These are phyloP conservation scores for Octonoba sinensis DNA, from an alignment of 2,888 invertebrate species.

Conservation along the genomic window DNA sequence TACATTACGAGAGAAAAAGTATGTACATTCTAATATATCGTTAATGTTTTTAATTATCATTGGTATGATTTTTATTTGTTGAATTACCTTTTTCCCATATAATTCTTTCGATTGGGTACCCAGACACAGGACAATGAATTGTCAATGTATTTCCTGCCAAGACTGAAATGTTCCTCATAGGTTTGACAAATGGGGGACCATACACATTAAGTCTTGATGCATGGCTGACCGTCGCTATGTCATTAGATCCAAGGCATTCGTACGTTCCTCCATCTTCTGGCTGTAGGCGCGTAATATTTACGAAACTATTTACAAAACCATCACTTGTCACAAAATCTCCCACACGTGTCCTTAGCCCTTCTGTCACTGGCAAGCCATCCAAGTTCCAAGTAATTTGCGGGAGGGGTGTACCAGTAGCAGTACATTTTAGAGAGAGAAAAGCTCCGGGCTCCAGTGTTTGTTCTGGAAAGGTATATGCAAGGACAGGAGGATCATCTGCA, in stretches of 20 bases:
- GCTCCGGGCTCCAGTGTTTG: slow-evolving; percentile 66
- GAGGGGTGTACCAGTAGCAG: slow-evolving; percentile 67
- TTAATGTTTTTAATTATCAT: too few relatives aligned
- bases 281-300: slow-evolving; percentile 66
- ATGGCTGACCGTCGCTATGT: slow-evolving; percentile 58
- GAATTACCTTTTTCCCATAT: slow-evolving; percentile 71
- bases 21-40: too few relatives aligned
- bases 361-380: slow-evolving; percentile 69
- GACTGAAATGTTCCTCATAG: slow-evolving; percentile 93
- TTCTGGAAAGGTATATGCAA: slow-evolving; percentile 63
- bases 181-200: slow-evolving; percentile 88
- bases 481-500: slow-evolving; percentile 66
- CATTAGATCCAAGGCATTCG: slow-evolving; percentile 57
- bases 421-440: slow-evolving; percentile 67
- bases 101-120: slow-evolving; percentile 71
- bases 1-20: too few relatives aligned
- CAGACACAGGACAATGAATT: slow-evolving; percentile 77
- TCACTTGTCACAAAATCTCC: slow-evolving; percentile 69
- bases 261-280: slow-evolving; percentile 66
- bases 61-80: too few relatives aligned
- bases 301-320: slow-evolving; percentile 71
- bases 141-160: slow-evolving; percentile 90
- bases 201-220: slow-evolving; percentile 63
- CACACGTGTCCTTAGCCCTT: slow-evolving; percentile 67
- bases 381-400: slow-evolving; percentile 68